phyloP scores from a whole-genome alignment of 53 echinoderm and acorn worm genomes.

The Holothuria leucospilota region DNA sequence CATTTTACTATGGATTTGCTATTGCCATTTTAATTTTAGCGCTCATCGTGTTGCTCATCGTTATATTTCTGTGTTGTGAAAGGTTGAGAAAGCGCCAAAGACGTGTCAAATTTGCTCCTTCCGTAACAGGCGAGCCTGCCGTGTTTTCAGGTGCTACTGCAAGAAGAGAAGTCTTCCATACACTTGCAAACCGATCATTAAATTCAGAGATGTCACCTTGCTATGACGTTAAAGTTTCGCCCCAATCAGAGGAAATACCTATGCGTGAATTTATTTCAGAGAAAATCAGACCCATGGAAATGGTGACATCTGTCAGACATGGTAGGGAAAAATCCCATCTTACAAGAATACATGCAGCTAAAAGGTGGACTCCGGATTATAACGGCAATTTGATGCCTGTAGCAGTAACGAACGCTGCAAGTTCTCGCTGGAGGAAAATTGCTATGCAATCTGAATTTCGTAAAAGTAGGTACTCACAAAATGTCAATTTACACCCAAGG shows the following conservation, averaged over 20 bases:
- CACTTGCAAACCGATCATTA: slow-evolving; percentile 12
- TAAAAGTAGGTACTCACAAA: not conserved
- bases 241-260: slow-evolving; percentile 2
- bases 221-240: slow-evolving; percentile 18
- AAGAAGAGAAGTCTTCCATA: slow-evolving; percentile 34
- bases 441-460: not conserved
- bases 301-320: too few relatives aligned
- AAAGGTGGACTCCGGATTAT: slow-evolving; percentile 26
- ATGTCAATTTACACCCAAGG: not conserved
- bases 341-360: not conserved
- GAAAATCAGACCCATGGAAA: too few relatives aligned
- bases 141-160: slow-evolving; percentile 6
- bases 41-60: slow-evolving; percentile 11
- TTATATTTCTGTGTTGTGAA: slow-evolving; percentile 52
- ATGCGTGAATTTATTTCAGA: not conserved
- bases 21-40: slow-evolving; percentile 43
- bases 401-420: not conserved
- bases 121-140: not conserved
- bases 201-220: not conserved
- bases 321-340: not conserved
- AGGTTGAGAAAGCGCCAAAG: slow-evolving; percentile 25
- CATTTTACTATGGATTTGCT: slow-evolving; percentile 44
- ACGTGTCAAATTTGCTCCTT: slow-evolving; percentile 27
- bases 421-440: not conserved
- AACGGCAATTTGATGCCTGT: slow-evolving; percentile 26